A percentile compares a stretch with the other conserved stretches of the same genome.
Conservation (phyloP, 2,113 vertebrate genomes). For the Macquaria ambigua region DNA sequence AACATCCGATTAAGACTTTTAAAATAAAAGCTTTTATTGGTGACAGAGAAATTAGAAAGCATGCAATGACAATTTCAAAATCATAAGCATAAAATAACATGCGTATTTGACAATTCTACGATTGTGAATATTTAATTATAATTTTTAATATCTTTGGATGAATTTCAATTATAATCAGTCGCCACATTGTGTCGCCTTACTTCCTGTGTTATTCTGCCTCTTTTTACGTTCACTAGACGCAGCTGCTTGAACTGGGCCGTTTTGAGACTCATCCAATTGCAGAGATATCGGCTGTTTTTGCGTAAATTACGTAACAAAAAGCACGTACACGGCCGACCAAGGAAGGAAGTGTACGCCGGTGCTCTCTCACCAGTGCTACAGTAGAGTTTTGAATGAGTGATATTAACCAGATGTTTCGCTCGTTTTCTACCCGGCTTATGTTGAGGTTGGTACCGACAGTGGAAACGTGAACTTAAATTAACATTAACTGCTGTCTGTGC, state of each 20-base stretch:
- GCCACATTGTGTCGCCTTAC: neutral
- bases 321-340: neutral
- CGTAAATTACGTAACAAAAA: neutral
- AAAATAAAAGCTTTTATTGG: neutral
- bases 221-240: neutral
- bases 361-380: rapidly evolving
- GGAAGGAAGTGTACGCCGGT: neutral
- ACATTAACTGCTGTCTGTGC: neutral
- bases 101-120: neutral
- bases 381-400: neutral
- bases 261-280: neutral
- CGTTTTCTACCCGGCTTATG: neutral
- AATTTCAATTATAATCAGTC: neutral
- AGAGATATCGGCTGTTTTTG: neutral
- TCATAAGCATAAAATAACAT: no score
- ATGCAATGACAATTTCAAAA: neutral
- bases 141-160: neutral
- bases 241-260: neutral
- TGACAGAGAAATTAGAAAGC: neutral
- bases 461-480: neutral
- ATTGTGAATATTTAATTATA: rapidly evolving
- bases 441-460: slow-evolving; percentile 22
- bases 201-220: neutral
- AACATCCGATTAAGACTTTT: neutral
- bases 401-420: neutral